Evolutionary conservation across 2,797 vertebrate species (phyloP), one percentile per base, ranked within the genome.

Genomic region (Platyrinchus mystaceus): DNA sequence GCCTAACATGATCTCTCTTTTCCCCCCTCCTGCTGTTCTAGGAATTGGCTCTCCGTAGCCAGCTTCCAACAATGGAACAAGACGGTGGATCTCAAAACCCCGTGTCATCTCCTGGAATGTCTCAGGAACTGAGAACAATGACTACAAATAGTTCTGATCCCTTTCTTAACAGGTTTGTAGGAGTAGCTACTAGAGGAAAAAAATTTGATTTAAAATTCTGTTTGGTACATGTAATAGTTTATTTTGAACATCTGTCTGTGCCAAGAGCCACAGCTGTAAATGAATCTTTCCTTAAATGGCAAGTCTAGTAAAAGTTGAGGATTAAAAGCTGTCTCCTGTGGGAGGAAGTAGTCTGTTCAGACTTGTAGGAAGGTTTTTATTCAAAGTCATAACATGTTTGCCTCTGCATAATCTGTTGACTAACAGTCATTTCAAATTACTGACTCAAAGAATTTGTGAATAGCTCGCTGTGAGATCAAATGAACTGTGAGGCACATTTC

Each of bases 121-220:
- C 99, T 96, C 99, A 99, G 97, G 99, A 99, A 64, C 98, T 99
- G 94, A 98, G 99, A 96, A 99, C 99, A 95, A 99, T 99, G 99
- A 99, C 99, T 39, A 99, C 99, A 97, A 99, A 99, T 98, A 99
- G 99, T 97, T 99, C 99, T 14, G 99, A 99, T 97, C 99, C 99
- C 68, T 99, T 99, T 98, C 99, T 99, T 94, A 99, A 99, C 98
- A 99, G 99, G 99, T 99, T 95, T 96, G 98, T 98, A 81, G 84
- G 70, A 95, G 50, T 87, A 89, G 53, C 87, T 95, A 43, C 68
- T 86, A 69, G 80, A 64, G 62, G 26, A 43, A 64, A 83, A 63
- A 58, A 73, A 73, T 15, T 27, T 46, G 49, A 81, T 95, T 93
- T 96, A 89, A 93, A 87, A 91, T 94, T 96, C 92, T 96, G 85